phyloP scores from a whole-genome alignment of 1,140 invertebrate genomes.

The Macrotrachela quadricornifera region DNA sequence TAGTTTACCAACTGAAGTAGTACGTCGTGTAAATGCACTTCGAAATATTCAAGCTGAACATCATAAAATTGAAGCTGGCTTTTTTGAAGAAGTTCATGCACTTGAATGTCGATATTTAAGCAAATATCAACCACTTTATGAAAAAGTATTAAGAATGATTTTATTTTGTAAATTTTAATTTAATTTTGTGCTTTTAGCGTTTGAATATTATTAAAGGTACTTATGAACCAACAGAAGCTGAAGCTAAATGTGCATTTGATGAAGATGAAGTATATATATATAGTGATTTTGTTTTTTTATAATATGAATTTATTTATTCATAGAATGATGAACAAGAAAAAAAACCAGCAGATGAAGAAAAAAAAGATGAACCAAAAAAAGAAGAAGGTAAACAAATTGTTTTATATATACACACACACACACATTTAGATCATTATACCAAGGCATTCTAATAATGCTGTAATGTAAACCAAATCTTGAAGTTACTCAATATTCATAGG shows the following conservation, averaged over 20 bases:
- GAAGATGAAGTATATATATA: neutral
- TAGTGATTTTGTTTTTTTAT: no score
- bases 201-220: conserved; percentile 49
- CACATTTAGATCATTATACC: no score
- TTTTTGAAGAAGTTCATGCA: conserved; percentile 77
- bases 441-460: no score
- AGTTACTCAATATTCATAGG: no score
- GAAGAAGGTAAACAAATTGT: neutral
- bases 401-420: no score
- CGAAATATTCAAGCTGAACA: conserved; percentile 72
- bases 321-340: conserved; percentile 11
- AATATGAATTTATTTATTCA: no score
- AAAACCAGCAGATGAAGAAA: conserved; percentile 37
- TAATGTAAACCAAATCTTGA: no score
- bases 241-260: conserved; percentile 27
- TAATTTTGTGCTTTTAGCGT: conserved; percentile 49
- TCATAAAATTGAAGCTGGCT: conserved; percentile 69
- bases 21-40: conserved; percentile 62
- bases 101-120: conserved; percentile 74
- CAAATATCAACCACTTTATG: conserved; percentile 54
- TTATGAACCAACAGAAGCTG: conserved; percentile 67
- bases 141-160: conserved; percentile 36
- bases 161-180: no score
- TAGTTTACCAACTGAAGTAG: conserved; percentile 48
- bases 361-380: conserved; percentile 38